These are phyloP conservation scores for Halichoeres trimaculatus DNA, from an alignment of 2,113 vertebrate genomes.

Conservation along the genomic window DNA sequence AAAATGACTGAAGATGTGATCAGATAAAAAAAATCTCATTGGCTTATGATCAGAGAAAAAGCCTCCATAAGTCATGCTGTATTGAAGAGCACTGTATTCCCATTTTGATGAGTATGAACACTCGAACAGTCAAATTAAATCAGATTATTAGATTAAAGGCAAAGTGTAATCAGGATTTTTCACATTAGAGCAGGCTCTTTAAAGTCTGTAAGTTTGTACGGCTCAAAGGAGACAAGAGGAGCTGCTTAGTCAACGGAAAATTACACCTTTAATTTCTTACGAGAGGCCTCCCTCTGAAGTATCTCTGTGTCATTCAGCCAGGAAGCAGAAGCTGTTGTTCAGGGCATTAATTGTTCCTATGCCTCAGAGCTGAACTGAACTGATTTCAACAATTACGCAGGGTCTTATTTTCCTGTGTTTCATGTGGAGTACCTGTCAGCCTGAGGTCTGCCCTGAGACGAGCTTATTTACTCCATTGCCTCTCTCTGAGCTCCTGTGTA, in stretches of 20 bases:
- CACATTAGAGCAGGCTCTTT: conserved; percentile 16
- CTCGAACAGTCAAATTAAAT: not conserved
- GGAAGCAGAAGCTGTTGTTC: conserved; percentile 22
- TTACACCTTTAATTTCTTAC: conserved; percentile 21
- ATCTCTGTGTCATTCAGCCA: not conserved
- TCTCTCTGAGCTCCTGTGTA: conserved; percentile 32
- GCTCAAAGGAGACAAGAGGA: conserved; percentile 20
- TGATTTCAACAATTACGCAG: conserved; percentile 27
- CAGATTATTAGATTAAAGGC: conserved; percentile 51
- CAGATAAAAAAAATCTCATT: conserved; percentile 27
- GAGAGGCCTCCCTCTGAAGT: conserved; percentile 29
- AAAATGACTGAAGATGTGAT: conserved; percentile 30
- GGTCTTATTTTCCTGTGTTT: conserved; percentile 49
- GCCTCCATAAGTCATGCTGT: conserved; percentile 14
- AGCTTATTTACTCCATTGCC: conserved; percentile 62
- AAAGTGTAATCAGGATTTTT: conserved; percentile 36
- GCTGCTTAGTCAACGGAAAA: conserved; percentile 36
- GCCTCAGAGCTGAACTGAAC: conserved; percentile 5
- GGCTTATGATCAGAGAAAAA: conserved; percentile 18
- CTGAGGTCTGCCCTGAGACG: conserved; percentile 54
- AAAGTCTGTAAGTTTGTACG: conserved; percentile 40
- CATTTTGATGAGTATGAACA: conserved; percentile 32
- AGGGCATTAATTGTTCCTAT: conserved; percentile 16
- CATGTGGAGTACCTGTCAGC: conserved; percentile 63
- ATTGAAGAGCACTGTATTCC: conserved; percentile 17